Base-by-base conservation (phyloP, 2,797 vertebrate species). In the Erethizon dorsatum region DNA sequence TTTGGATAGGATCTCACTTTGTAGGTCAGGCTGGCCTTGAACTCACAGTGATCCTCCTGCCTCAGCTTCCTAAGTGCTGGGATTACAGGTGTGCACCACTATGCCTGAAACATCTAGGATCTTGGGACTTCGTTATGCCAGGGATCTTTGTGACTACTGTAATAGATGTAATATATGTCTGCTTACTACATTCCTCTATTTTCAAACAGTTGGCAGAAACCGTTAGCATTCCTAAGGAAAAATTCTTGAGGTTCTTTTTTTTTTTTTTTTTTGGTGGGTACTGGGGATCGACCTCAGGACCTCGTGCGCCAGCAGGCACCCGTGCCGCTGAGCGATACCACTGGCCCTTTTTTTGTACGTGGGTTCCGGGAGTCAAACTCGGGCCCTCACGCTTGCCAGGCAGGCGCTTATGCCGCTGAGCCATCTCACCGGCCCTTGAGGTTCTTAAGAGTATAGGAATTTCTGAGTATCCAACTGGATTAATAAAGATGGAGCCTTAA, bases 381-480 rank as follows among this genome's bases (percentile, higher is more conserved):
- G 37, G 37, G 37, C 37, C 37, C 37, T 41, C 37, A 41, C 37
- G 37, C 37, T 41, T 41, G 37, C 37, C 37, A 41, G 37, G 37
- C 37, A 41, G 37, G 37, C 37, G 37, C 37, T 41, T 41, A 41
- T 41, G 37, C 37, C 37, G 37, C 37, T 41, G 37, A 41, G 37
- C 37, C 37, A 41, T 41, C 37, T 41, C 37, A 41, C 37, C 37
- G 37, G 37, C 37, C 37, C 26, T 50, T 75, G 24, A 91, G 26
- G 47, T 77, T 92, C 45, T 52, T 85, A 45, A 65, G 96, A 82
- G 37, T 83, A 47, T 88, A 94, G 67, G 67, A 79, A 91, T 92
- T 95, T 87, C 73, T 69, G 26, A 88, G 28, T 37, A 33, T 17
- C 20, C 26, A 50, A 22, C n/a, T 88, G 33, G 47, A 41, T 31